Evolutionary conservation across 1,140 invertebrate genomes (phyloP), one percentile per base, ranked within the genome.

Genomic region (Zaprionus nigranus): DNA sequence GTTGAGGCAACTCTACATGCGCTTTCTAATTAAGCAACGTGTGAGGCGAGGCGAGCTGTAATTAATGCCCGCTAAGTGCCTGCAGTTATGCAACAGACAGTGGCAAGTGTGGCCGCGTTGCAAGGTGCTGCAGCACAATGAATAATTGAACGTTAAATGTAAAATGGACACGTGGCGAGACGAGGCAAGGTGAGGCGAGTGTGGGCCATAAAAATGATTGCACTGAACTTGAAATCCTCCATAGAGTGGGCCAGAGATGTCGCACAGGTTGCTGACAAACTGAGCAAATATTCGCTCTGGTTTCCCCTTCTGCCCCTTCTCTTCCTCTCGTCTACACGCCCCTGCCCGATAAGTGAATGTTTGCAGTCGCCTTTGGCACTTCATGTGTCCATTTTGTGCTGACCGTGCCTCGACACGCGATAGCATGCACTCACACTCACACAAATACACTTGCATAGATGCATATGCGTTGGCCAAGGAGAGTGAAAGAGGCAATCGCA

Each of bases 11-110:
- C 73, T 82, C 20, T 22, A 24, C 20, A 82, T 90, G 73, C 70
- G 83, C 72, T 90, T 79, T 67, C 70, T 79, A 82, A 90, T 90
- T 85, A 85, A 81, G 59, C 40, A 73, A 66, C 64, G 66, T 17
- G 40, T 17, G 40, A 46, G 40, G 40, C 64, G 70, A 62, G 46
- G 49, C 66, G 1, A 17, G 40, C 38, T 54, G 74, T 69, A 75
- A 79, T 78, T 79, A 73, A 74, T 76, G 61, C 28, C 61, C 43
- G 60, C 67, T 38, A 67, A 68, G 53, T 51, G 53, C 56, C 64
- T 56, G 17, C 26, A 69, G 72, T 64, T 76, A 69, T 83, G 65
- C 67, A 66, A 57, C 51, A 49, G 5, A 79, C 59, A 70, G 17
- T 26, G 34, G 12, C 57, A 24, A 38, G 11, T 17, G 12, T 28